These are phyloP conservation scores for human (Homo sapiens) DNA, from an alignment of 2,113 vertebrate species.

Conservation along the genomic window DNA sequence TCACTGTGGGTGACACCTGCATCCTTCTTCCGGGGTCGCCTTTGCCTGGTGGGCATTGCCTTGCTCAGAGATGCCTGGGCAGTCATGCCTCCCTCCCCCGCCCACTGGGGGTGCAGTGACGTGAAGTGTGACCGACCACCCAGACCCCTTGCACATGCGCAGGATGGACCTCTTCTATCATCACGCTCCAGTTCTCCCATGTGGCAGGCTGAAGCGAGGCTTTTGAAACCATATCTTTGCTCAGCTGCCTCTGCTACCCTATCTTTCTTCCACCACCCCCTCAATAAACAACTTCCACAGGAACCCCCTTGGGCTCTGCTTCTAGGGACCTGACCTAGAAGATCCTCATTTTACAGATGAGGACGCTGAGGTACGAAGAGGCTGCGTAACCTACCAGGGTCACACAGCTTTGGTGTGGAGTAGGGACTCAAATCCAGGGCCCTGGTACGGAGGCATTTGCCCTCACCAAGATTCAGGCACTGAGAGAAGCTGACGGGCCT, in stretches of 20 bases:
- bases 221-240: neutral
- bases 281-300: neutral
- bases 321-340: neutral
- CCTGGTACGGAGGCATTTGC: neutral
- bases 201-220: neutral
- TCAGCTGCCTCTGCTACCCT: neutral
- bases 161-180: neutral
- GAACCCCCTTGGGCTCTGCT: neutral
- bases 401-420: neutral
- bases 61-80: neutral
- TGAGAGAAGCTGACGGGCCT: neutral
- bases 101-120: neutral
- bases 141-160: neutral
- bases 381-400: neutral
- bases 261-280: neutral
- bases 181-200: neutral
- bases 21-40: neutral
- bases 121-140: rapidly evolving
- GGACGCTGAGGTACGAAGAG: neutral
- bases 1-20: neutral
- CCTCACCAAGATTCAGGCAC: neutral
- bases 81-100: neutral
- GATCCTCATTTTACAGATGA: neutral
- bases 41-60: neutral
- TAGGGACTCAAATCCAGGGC: neutral